Percentiles rank a stretch among this genome's conserved stretches.
Evolutionary conservation across 2,113 vertebrate genomes (phyloP).

Genomic region (Trinectes maculatus): DNA sequence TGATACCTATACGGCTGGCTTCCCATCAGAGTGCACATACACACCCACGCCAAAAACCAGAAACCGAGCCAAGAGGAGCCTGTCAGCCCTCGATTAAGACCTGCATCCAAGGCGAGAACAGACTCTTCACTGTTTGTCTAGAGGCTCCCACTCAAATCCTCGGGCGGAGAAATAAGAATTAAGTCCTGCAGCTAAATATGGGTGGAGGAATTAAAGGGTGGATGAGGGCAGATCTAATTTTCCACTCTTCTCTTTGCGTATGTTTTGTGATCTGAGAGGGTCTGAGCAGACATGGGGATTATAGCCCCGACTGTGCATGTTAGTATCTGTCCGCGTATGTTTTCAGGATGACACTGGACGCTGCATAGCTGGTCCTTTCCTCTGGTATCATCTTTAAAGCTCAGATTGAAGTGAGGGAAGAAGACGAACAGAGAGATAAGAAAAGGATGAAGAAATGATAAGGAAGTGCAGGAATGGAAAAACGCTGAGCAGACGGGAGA

Average conservation of each 20-base stretch:
- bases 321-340: constrained; percentile 46
- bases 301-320: constrained; percentile 50
- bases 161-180: constrained; percentile 57
- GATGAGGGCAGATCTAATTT: constrained; percentile 65
- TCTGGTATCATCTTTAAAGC: constrained; percentile 11
- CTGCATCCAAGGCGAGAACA: constrained; percentile 59
- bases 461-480: neutral
- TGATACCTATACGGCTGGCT: constrained; percentile 59
- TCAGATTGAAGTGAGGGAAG: constrained; percentile 1
- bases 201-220: constrained; percentile 66
- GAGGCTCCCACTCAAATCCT: constrained; percentile 58
- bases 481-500: neutral
- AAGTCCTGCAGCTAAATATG: constrained; percentile 56
- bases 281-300: constrained; percentile 63
- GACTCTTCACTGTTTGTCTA: constrained; percentile 64
- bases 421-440: neutral
- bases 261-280: constrained; percentile 59
- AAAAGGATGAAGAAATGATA: neutral
- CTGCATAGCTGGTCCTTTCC: constrained; percentile 25
- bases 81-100: constrained; percentile 75
- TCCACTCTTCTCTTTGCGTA: constrained; percentile 46
- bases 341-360: constrained; percentile 38
- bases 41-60: constrained; percentile 31
- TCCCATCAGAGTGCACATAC: constrained; percentile 61
- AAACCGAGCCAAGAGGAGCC: constrained; percentile 52